Base-by-base conservation (phyloP, 92 coral and sea anemone species). In the Galaxea fascicularis region DNA sequence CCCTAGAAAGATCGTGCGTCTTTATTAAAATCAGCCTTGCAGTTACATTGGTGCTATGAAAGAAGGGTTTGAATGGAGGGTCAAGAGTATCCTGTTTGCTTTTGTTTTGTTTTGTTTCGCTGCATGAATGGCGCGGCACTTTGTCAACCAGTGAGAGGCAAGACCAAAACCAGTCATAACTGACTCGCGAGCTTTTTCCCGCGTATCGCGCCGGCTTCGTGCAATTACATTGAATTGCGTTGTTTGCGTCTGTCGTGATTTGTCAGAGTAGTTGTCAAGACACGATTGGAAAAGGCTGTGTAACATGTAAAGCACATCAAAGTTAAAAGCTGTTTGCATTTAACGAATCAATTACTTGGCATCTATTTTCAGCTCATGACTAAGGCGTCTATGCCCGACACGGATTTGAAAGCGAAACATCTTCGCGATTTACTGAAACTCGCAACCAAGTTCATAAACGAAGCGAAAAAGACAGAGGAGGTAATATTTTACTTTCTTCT, bases 331-430 rank as follows among this genome's bases (percentile, higher is more conserved):
- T 25, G 5, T 12, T 18, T 28, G 0, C 14, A 0, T 25, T 20
- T 25, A 59, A n/a, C 17, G 65, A 59, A 13, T 59, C 6, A 20
- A 0, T 9, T 63, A 17, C 20, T 71, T 45, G 10, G 11, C 31
- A 18, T 75, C 4, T 46, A 0, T 62, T 70, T 67, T 3, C 65
- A 92, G 98, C 68, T 90, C 54, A 82, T 94, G 77, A 81, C 60
- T 26, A 91, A 92, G 35, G 92, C 86, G 47, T 84, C 90, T 24
- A 63, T 80, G 39, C 49, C 93, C 20, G 87, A 85, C 12, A 90
- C 95, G 0, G 89, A 86, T 18, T 62, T 96, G 88, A 96, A 94
- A 71, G 92, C 91, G 22, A 96, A 92, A 78, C 98, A 96, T 71
- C 74, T 96, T 39, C 89, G 93, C 22, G 95, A 96, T 65, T 82